A percentile compares a stretch with the other conserved stretches of the same genome.
Evolutionary conservation across 2,113 vertebrate species (phyloP).

Genomic region (Arothron firmamentum): DNA sequence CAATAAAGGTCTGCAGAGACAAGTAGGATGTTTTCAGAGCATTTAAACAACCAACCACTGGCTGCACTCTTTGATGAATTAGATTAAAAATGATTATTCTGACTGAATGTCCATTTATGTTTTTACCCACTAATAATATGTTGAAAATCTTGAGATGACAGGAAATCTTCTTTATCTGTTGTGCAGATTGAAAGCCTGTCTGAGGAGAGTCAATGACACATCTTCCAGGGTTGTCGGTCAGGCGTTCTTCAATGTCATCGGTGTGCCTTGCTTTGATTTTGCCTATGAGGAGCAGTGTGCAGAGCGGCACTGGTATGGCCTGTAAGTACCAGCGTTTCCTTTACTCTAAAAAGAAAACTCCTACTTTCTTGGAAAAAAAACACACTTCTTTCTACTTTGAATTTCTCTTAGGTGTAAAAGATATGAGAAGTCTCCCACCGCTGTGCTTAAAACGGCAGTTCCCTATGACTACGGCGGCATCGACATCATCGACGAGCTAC

Average conservation of each 20-base stretch:
- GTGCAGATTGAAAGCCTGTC: slow-evolving; percentile 82
- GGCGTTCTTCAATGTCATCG: slow-evolving; percentile 87
- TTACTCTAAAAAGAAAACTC: no score
- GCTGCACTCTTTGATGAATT: neutral
- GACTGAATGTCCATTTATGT: neutral
- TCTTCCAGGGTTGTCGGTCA: slow-evolving; percentile 83
- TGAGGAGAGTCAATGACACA: slow-evolving; percentile 80
- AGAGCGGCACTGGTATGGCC: slow-evolving; percentile 85
- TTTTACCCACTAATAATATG: neutral
- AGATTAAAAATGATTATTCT: neutral
- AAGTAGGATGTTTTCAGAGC: no score
- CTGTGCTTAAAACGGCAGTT: slow-evolving; percentile 79
- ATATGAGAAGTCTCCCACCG: slow-evolving; percentile 79
- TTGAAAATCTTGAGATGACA: neutral
- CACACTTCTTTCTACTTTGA: neutral
- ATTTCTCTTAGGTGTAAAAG: slow-evolving; percentile 77
- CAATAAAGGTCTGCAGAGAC: no score
- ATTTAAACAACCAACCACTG: no score
- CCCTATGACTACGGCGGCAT: slow-evolving; percentile 82
- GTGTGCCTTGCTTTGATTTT: slow-evolving; percentile 86
- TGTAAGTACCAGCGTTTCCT: slow-evolving; percentile 77
- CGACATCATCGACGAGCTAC: slow-evolving; percentile 78
- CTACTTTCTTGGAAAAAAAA: neutral
- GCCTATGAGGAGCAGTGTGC: slow-evolving; percentile 81
- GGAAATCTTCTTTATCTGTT: neutral